Evolutionary conservation across 1,140 invertebrate species (phyloP).

Genomic region (Drosophila pseudoananassae): DNA sequence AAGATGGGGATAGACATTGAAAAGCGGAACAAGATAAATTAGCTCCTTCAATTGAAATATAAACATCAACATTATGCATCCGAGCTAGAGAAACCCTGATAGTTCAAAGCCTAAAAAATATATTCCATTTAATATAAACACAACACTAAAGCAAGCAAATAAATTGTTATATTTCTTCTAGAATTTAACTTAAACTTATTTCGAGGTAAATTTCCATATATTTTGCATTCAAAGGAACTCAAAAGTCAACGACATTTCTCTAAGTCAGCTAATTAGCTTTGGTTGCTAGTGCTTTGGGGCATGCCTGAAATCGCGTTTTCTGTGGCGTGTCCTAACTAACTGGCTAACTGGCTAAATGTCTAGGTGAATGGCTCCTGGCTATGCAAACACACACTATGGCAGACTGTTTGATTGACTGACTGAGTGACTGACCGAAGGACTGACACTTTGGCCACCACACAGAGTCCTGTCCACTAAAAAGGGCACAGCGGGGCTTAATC

Average conservation of each 20-base stretch:
- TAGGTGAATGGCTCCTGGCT: conserved; percentile 10
- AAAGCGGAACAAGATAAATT: conserved; percentile 74
- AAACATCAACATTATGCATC: conserved; percentile 66
- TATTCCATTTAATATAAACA: not conserved
- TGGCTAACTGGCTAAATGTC: conserved; percentile 63
- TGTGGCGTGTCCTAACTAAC: conserved; percentile 18
- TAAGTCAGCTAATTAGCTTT: not conserved
- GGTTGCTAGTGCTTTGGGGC: conserved; percentile 20
- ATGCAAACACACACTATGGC: not conserved
- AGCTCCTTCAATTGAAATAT: conserved; percentile 71
- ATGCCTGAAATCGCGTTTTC: conserved; percentile 48
- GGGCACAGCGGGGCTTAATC: not conserved
- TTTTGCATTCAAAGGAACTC: not conserved
- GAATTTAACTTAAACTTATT: not conserved
- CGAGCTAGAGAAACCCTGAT: conserved; percentile 16
- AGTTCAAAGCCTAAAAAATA: not conserved
- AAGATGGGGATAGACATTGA: conserved; percentile 26
- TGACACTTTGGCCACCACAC: conserved; percentile 36
- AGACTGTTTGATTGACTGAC: conserved; percentile 23
- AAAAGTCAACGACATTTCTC: not conserved
- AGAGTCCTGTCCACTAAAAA: not conserved
- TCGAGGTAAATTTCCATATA: not conserved
- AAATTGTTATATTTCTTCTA: too few species aligned
- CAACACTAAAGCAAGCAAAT: not conserved
- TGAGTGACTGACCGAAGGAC: conserved; percentile 31